Evolutionary conservation across 1,140 invertebrate species (phyloP).

Genomic region (Paraescarpia echinospica): DNA sequence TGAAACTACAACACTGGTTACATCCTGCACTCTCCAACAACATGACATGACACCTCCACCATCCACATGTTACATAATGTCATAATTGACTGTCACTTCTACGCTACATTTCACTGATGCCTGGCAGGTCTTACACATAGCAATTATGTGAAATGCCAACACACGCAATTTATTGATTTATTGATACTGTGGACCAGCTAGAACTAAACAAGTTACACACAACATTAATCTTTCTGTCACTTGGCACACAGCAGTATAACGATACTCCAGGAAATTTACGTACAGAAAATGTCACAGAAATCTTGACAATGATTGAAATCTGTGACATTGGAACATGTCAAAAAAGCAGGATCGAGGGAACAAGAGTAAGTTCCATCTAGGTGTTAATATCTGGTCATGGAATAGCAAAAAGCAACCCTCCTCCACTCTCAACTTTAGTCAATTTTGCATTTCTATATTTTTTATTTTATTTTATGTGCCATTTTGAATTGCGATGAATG

Average conservation of each 20-base stretch:
- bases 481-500: too few relatives aligned
- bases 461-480: too few relatives aligned
- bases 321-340: too few relatives aligned
- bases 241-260: not conserved
- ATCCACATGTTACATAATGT: not conserved
- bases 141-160: not conserved
- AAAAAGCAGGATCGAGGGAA: too few relatives aligned
- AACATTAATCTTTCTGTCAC: not conserved
- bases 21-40: not conserved
- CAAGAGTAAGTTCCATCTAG: too few relatives aligned
- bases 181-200: not conserved
- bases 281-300: not conserved
- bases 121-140: not conserved
- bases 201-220: not conserved
- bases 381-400: too few relatives aligned
- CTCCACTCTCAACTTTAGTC: too few relatives aligned
- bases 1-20: not conserved
- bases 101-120: constrained; percentile 6
- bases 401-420: too few relatives aligned
- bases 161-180: constrained; percentile 1
- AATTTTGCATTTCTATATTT: too few relatives aligned
- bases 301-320: not conserved
- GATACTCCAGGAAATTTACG: not conserved
- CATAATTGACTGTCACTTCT: constrained; percentile 12
- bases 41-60: not conserved